Evolutionary conservation across 2,888 invertebrate genomes (phyloP), one percentile per base, ranked within the genome.

Genomic region (Pasiphila rectangulata): DNA sequence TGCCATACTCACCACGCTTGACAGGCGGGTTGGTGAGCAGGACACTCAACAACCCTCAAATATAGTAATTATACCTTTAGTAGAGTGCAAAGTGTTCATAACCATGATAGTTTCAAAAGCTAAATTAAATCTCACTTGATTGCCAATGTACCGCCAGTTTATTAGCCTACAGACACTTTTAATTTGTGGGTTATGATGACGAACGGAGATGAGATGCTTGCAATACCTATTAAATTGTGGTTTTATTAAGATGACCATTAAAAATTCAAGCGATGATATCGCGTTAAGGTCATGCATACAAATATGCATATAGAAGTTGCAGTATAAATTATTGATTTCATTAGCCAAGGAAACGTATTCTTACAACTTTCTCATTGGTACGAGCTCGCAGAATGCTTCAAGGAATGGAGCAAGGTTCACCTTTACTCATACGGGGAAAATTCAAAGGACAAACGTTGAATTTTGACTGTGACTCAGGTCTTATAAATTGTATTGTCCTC

Each of bases 401-500:
- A 9, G 15, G 32, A 30, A 51, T 32, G 27, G 30, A 44, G 32
- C 44, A 44, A 43, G 41, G 43, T 27, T 36, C 37, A 12, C 13
- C 19, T 37, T 43, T 46, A 32, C 9, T 37, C 24, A 29, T 46
- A 49, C 35, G 51, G 52, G 54, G 51, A 54, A 59, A 54, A 52
- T 23, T 39, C 12, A 35, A 45, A 51, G 45, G 46, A 45, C 44
- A 51, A 35, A 42, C n/a, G n/a, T n/a, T n/a, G 53, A 52, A 54
- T 39, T 45, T 40, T 38, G 35, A 43, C 45, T 46, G 49, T 56
- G 59, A 59, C 30, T 56, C 59, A 59, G 51, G 43, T 39, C 61
- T 64, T 56, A 64, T 60, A 60, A 59, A 56, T 54, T 46, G 51
- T 46, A 59, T 59, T 59, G 55, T 57, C 58, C 54, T 50, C 59